Evolutionary conservation across 2,113 vertebrate genomes (phyloP), one percentile per base, ranked within the genome.

Genomic region (Aplodontia rufa): DNA sequence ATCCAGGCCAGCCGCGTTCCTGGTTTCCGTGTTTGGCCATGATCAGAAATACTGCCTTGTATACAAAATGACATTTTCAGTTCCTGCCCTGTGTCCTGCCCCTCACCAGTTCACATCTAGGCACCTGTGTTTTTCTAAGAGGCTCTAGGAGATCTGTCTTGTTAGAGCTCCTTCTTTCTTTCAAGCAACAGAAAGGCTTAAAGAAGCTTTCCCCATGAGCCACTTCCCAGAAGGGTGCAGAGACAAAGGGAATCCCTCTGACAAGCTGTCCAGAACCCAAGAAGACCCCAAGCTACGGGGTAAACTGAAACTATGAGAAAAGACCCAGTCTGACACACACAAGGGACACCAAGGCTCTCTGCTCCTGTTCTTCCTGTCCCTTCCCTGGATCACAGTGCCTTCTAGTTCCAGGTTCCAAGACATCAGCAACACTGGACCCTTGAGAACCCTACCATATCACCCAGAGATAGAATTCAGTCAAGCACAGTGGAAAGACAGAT

Each of bases 61-160:
- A 1, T 93, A 84, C 92, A 95, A 97, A 98, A 74, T 69, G 1
- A 90, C 6, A 90, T 80, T 51, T 68, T 72, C 40, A 58, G 72
- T 81, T 87, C 75, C 85, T 64, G 37, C 40, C 79, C 80, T 84
- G 11, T 24, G n/a, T 37, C 64, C 24, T 93, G 49, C 47, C 80
- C 37, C 14, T n/a, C 35, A 37, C 19, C 37, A 79, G 4, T 68
- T 66, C 42, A 85, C 62, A 83, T 22, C 74, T 40, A 94, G n/a
- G 69, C 4, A 14, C 30, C 7, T 7, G 14, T 74, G 91, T 30
- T 96, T 79, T 95, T 20, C 72, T 79, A 86, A 60, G 14, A 30
- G 42, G 17, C 28, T 81, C 49, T 40, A 79, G 40, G 32, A 60
- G 0, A 89, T 24, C 26, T 80, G 60, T 81, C 81, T 69, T n/a